Percentiles rank a stretch among this genome's conserved stretches.
Evolutionary conservation across 2,888 invertebrate species (phyloP).

Genomic region (Lasioglossum leucozonium): DNA sequence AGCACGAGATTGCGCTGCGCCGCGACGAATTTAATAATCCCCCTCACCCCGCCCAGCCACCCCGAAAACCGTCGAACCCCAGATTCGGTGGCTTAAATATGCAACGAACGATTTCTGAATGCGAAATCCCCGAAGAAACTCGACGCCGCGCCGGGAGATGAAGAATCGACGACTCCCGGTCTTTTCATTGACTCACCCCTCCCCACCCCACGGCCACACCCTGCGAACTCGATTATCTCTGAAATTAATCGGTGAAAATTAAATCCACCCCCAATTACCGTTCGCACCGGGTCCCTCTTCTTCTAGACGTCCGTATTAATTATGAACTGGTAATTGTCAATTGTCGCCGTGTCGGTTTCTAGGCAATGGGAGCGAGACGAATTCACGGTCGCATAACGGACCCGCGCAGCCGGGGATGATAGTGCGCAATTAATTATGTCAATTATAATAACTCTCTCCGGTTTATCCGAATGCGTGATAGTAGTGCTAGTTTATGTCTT

Average conservation of each 20-base stretch:
- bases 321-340: slow-evolving; percentile 60
- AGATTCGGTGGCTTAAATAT: slow-evolving; percentile 74
- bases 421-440: not conserved
- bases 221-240: slow-evolving; percentile 48
- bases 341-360: slow-evolving; percentile 39
- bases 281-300: slow-evolving; percentile 45
- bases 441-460: not conserved
- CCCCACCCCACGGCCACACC: not conserved
- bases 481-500: not conserved
- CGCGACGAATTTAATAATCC: slow-evolving; percentile 75
- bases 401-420: not conserved
- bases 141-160: slow-evolving; percentile 12
- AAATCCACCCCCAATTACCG: slow-evolving; percentile 66
- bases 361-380: slow-evolving; percentile 12
- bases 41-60: slow-evolving; percentile 26
- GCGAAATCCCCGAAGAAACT: slow-evolving; percentile 68
- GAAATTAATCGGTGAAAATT: slow-evolving; percentile 68
- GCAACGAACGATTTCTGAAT: slow-evolving; percentile 77
- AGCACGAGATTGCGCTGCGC: not conserved
- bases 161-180: slow-evolving; percentile 21
- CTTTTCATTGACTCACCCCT: slow-evolving; percentile 1
- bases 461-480: not conserved
- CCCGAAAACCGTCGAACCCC: slow-evolving; percentile 8
- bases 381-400: slow-evolving; percentile 8
- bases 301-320: slow-evolving; percentile 66